Base-by-base conservation (phyloP, 2,888 invertebrate genomes). In the Amphipoea oculea region DNA sequence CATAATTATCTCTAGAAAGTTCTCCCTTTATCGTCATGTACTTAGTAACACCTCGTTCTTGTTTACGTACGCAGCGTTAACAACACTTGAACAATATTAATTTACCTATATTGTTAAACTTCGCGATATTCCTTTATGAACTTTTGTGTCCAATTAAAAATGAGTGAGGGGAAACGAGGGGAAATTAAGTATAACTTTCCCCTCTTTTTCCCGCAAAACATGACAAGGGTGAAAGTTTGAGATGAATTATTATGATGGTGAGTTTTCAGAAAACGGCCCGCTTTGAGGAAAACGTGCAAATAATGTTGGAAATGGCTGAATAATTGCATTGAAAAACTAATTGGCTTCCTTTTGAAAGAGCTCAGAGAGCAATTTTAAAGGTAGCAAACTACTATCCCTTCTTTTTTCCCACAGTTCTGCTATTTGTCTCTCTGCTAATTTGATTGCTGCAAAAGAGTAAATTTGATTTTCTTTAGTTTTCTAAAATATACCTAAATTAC, bases 71-170 rank as follows among this genome's bases (percentile, higher is more conserved):
- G 67, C n/a, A 62, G 57, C 42, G 68, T 40, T 73, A 68, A 83
- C 73, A 76, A 29, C 79, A 82, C 87, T 78, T 57, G n/a, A 82
- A 79, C 65, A 79, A 81, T 85, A 88, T 89, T 78, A 81, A 79
- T 81, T 85, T 82, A 14, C 66, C 66, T 78, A 79, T 68, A 87
- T 83, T 89, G 84, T 87, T 67, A 83, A 89, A 88, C 73, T 89
- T 89, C 4, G 60, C 69, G 36, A 69, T 66, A 82, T 84, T 79
- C 77, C 45, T 82, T 84, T 80, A 73, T 73, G 60, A 89, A 89
- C 57, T 86, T 88, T 87, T 73, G 63, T 72, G 45, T 72, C 60
- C 60, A 83, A 89, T 89, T 83, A 87, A 87, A 89, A 89, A 88
- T 76, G 60, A 81, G 73, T 77, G 69, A 74, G 76, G 62, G 36